These are phyloP conservation scores for Latrodectus hesperus DNA, from an alignment of 2,888 invertebrate genomes.

Conservation along the genomic window DNA sequence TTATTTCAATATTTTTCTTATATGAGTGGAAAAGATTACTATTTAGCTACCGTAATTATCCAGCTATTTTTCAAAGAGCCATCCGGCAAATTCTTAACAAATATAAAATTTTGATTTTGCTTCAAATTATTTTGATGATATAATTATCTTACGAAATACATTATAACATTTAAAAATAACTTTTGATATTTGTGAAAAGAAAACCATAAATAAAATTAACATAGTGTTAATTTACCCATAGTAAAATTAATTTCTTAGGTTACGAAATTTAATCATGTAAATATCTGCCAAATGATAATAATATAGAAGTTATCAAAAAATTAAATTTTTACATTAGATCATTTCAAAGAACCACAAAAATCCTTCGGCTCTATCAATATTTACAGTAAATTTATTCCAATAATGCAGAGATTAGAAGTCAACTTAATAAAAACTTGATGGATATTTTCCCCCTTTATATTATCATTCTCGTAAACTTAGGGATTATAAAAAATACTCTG, in stretches of 20 bases:
- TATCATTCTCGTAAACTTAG: too few relatives aligned
- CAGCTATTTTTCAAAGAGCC: background rate
- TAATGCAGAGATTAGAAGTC: background rate
- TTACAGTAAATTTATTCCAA: background rate
- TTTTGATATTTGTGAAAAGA: constrained; percentile 1
- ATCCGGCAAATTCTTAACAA: background rate
- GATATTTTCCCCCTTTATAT: too few relatives aligned
- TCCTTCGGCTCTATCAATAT: background rate
- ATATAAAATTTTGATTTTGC: background rate
- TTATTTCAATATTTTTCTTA: background rate
- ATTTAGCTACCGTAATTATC: background rate
- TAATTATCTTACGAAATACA: background rate
- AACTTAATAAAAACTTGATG: background rate
- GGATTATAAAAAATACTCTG: too few relatives aligned
- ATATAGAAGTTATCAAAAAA: background rate
- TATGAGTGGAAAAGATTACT: background rate
- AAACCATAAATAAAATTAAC: background rate
- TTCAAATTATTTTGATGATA: background rate
- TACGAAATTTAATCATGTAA: background rate
- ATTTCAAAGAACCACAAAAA: constrained; percentile 7
- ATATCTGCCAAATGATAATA: background rate
- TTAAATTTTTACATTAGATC: background rate
- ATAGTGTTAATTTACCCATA: background rate
- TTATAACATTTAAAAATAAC: background rate
- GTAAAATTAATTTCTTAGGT: background rate